phyloP scores from a whole-genome alignment of 2,888 invertebrate species.

The Lysandra bellargus region DNA sequence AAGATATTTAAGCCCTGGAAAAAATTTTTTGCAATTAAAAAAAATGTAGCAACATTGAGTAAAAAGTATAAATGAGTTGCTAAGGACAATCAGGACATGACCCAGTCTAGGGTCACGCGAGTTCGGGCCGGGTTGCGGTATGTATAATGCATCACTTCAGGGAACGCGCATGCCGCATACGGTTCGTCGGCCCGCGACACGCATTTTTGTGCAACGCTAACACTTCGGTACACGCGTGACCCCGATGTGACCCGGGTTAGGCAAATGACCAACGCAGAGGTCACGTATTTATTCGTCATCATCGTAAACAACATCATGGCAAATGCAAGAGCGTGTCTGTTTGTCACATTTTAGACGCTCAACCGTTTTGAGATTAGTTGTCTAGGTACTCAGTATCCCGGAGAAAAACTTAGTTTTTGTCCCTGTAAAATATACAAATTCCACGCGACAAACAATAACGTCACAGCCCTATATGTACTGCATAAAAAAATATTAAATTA shows the following conservation, averaged over 20 bases:
- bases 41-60: too few species aligned
- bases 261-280: slow-evolving; percentile 51
- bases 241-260: slow-evolving; percentile 57
- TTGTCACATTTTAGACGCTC: too few species aligned
- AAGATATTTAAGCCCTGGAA: too few species aligned
- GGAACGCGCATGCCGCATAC: slow-evolving; percentile 40
- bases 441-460: too few species aligned
- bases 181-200: slow-evolving; percentile 49
- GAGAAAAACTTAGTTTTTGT: too few species aligned
- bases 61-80: background rate
- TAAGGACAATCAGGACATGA: slow-evolving; percentile 11
- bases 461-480: too few species aligned
- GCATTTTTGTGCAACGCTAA: slow-evolving; percentile 61
- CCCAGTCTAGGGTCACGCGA: slow-evolving; percentile 19
- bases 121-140: slow-evolving; percentile 37
- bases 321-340: too few species aligned
- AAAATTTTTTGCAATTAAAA: too few species aligned
- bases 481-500: too few species aligned
- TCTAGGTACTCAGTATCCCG: too few species aligned
- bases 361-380: too few species aligned
- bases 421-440: too few species aligned
- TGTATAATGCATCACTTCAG: slow-evolving; percentile 40
- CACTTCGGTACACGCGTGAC: slow-evolving; percentile 59
- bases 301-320: background rate
- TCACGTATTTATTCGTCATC: slow-evolving; percentile 36